Evolutionary conservation across 2,797 vertebrate genomes (phyloP).

Genomic region (Sphenodon punctatus): DNA sequence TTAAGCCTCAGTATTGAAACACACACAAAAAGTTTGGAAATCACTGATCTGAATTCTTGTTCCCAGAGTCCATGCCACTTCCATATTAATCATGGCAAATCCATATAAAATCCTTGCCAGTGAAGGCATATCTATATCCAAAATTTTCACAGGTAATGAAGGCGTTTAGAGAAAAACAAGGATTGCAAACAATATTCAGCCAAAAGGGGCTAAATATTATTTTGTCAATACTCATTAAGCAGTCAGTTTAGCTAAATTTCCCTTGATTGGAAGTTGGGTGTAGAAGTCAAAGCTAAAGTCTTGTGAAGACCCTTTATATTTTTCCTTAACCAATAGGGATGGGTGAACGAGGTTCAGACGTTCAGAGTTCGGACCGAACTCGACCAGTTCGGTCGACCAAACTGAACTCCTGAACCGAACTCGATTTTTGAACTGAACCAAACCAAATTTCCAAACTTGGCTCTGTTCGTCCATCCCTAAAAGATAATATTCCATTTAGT

Average conservation of each 20-base stretch:
- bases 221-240: background rate
- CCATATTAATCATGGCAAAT: conserved; percentile 29
- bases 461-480: too few relatives aligned
- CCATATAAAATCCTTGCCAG: background rate
- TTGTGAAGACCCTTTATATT: background rate
- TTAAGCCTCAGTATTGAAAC: too few relatives aligned
- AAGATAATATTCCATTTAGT: too few relatives aligned
- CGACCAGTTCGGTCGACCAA: too few relatives aligned
- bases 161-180: background rate
- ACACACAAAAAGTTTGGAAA: too few relatives aligned
- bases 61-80: conserved; percentile 12
- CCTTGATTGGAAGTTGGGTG: background rate
- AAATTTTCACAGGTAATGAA: background rate
- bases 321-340: too few relatives aligned
- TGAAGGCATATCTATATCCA: background rate
- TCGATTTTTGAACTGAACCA: too few relatives aligned
- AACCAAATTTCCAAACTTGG: too few relatives aligned
- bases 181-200: background rate
- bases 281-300: background rate
- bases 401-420: too few relatives aligned
- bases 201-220: background rate
- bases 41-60: conserved; percentile 45
- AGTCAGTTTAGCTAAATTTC: background rate
- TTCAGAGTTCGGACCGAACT: too few relatives aligned
- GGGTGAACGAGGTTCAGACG: too few relatives aligned